These are phyloP conservation scores for Papilio xuthus DNA, from an alignment of 1,140 invertebrate genomes.

Conservation along the genomic window DNA sequence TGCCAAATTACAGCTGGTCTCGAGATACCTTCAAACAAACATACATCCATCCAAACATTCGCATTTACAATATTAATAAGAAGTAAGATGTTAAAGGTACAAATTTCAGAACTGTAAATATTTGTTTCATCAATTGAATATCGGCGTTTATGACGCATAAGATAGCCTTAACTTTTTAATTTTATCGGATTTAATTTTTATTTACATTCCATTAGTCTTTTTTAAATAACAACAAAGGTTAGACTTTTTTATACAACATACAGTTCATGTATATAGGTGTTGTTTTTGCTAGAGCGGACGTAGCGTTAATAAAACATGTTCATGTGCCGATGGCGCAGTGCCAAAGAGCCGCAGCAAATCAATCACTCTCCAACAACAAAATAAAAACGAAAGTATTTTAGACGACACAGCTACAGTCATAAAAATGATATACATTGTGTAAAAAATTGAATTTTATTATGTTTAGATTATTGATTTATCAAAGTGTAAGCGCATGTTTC, in stretches of 20 bases:
- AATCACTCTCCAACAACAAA: slow-evolving; percentile 32
- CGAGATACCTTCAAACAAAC: too few relatives aligned
- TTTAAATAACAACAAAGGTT: too few relatives aligned
- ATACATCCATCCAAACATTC: too few relatives aligned
- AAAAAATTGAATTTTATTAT: background rate
- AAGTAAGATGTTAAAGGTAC: too few relatives aligned
- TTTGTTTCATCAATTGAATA: too few relatives aligned
- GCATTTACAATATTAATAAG: too few relatives aligned
- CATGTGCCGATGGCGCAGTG: slow-evolving; percentile 27
- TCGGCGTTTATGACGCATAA: too few relatives aligned
- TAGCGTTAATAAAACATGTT: slow-evolving; percentile 34
- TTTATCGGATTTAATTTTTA: too few relatives aligned
- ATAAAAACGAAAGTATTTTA: slow-evolving; percentile 19
- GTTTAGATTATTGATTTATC: background rate
- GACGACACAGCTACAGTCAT: slow-evolving; percentile 17
- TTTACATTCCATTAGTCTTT: too few relatives aligned
- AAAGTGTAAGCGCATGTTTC: background rate
- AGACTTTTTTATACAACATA: background rate
- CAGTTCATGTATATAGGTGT: background rate
- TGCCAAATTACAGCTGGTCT: too few relatives aligned
- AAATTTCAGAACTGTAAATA: too few relatives aligned
- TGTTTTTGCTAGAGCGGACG: background rate
- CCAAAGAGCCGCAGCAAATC: slow-evolving; percentile 32
- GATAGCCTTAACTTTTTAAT: too few relatives aligned
- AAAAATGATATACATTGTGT: slow-evolving; percentile 14